Evolutionary conservation across 2,113 vertebrate species (phyloP).

Genomic region (Sinosuthora webbiana): DNA sequence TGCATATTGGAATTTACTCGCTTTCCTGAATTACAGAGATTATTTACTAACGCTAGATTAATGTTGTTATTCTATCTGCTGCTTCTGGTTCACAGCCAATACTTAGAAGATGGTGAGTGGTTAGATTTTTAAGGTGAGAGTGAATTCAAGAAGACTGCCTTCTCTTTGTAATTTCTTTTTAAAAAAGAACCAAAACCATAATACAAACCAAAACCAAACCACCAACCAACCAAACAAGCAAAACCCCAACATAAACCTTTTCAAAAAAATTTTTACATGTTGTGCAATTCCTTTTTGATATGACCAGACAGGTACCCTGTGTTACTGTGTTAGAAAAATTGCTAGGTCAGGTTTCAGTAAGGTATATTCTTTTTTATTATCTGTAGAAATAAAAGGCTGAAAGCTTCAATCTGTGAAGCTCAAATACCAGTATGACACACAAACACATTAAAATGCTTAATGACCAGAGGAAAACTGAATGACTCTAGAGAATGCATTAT

Average conservation of each 20-base stretch:
- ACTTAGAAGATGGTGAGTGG: not conserved
- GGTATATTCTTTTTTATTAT: not conserved
- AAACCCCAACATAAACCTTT: not conserved
- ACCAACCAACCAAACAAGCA: not conserved
- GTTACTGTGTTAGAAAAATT: not conserved
- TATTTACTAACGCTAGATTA: rapidly evolving
- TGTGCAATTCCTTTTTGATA: not conserved
- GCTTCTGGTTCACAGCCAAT: not conserved
- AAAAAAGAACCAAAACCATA: not conserved
- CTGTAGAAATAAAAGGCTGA: not conserved
- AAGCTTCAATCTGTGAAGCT: not conserved
- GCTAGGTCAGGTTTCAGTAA: not conserved
- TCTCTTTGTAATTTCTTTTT: not conserved
- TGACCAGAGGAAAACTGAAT: slow-evolving; percentile 24
- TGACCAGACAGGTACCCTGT: not conserved
- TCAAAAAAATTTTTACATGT: not conserved
- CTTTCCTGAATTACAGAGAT: not conserved
- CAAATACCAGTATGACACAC: slow-evolving; percentile 3
- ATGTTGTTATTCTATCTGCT: not conserved
- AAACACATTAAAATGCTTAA: slow-evolving; percentile 58
- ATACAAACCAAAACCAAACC: not conserved
- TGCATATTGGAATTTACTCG: not conserved
- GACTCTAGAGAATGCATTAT: not conserved
- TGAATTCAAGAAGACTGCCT: not conserved
- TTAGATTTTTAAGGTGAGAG: not conserved